Percentiles rank a stretch among this genome's conserved stretches.
phyloP scores from a whole-genome alignment of 2,113 vertebrate species.

The Pelobates fuscus region DNA sequence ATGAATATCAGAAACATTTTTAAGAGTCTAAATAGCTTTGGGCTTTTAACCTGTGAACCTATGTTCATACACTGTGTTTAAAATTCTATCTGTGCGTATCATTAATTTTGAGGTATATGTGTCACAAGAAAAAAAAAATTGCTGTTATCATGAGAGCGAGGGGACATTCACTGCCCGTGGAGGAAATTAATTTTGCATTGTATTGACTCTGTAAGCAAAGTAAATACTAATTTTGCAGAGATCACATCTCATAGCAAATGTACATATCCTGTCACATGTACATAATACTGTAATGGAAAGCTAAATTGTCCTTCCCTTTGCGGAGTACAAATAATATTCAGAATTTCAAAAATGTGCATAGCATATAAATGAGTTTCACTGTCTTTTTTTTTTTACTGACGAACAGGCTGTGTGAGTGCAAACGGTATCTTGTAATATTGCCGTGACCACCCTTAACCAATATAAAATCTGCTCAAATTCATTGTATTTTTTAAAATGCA shows the following conservation, averaged over 20 bases:
- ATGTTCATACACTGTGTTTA: background rate
- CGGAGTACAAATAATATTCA: no score
- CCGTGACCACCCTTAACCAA: no score
- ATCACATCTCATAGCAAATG: background rate
- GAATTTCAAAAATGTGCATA: no score
- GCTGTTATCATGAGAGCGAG: background rate
- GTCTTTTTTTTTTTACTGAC: no score
- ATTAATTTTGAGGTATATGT: background rate
- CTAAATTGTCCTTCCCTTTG: background rate
- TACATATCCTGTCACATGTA: background rate
- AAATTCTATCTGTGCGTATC: conserved; percentile 3
- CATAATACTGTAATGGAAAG: background rate
- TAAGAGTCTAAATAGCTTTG: conserved; percentile 6
- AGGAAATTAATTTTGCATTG: background rate
- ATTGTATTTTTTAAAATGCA: no score
- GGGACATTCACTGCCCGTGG: background rate
- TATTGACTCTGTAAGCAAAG: background rate
- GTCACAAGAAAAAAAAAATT: background rate
- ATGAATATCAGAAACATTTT: background rate
- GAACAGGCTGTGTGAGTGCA: no score
- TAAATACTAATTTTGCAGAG: background rate
- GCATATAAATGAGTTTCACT: no score
- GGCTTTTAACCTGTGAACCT: background rate
- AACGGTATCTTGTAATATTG: no score
- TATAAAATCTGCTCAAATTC: no score